Evolutionary conservation across 2,888 invertebrate genomes (phyloP), one percentile per base, ranked within the genome.

Genomic region (Ormyrus rosae): DNA sequence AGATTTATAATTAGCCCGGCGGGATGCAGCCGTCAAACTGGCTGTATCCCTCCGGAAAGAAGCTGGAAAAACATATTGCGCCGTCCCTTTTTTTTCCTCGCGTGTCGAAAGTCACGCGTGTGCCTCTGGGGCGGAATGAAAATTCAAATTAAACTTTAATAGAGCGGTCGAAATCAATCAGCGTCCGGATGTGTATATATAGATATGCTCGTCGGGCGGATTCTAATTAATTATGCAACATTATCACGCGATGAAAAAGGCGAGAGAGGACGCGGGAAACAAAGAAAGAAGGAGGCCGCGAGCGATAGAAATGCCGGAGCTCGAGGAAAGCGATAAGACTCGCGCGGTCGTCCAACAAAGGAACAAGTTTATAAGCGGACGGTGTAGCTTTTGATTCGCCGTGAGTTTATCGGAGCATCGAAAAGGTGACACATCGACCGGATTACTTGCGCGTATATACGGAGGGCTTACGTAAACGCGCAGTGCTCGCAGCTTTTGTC

Each of bases 151-250:
- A 8, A 6, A 3, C 10, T 58, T 58, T n/a, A 19, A 48, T 50
- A 56, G 10, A 56, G n/a, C 4, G 10, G 8, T 13, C 55, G 13
- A 11, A 71, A 72, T 68, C 53, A 72, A 67, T 71, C 70, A 64
- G 63, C 46, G 51, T 60, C 13, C 56, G 10, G 2, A 8, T 50
- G 5, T 5, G 46, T 53, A 45, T 11, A 6, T 45, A 34, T 10
- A 63, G 34, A 34, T 34, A 34, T 0, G 34, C 34, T 34, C 46
- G 34, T 2, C 19, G 19, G 19, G 19, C 45, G 50, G 55, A 10
- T n/a, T 6, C 48, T 78, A 73, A 79, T 78, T 72, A 78, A 72
- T 78, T 72, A 73, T 78, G 78, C 67, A 67, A 78, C 61, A 34
- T 72, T 72, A 72, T 72, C 67, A n/a, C 65, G 19, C 46, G 19